Percentiles rank a stretch among this genome's conserved stretches.
Conservation (phyloP, 2,888 invertebrate species). For the Pollenia angustigena region DNA sequence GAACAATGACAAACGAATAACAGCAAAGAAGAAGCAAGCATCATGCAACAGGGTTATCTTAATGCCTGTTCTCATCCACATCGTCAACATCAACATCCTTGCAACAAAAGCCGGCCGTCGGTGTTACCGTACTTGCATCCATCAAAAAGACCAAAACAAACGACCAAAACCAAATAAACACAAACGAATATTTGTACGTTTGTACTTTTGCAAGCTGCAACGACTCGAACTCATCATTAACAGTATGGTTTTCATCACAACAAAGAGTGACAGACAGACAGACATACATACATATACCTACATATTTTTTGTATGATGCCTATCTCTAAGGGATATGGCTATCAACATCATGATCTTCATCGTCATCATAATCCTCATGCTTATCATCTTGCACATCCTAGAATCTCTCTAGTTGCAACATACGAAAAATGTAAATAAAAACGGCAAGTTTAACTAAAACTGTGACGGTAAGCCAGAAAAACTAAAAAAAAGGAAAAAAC, state of each 20-base stretch:
- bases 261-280: slow-evolving; percentile 1
- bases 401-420: slow-evolving; percentile 32
- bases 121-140: slow-evolving; percentile 55
- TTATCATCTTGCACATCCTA: slow-evolving; percentile 31
- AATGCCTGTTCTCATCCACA: neutral
- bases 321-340: slow-evolving; percentile 54
- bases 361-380: slow-evolving; percentile 18
- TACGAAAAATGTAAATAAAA: slow-evolving; percentile 27
- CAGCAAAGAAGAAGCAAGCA: slow-evolving; percentile 1
- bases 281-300: neutral
- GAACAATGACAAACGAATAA: slow-evolving; percentile 45
- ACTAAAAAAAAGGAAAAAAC: slow-evolving; percentile 5
- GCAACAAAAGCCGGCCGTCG: slow-evolving; percentile 48
- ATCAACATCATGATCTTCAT: slow-evolving; percentile 56
- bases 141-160: slow-evolving; percentile 59
- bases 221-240: slow-evolving; percentile 63
- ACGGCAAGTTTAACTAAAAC: slow-evolving; percentile 42
- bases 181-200: slow-evolving; percentile 13
- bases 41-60: slow-evolving; percentile 62
- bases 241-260: slow-evolving; percentile 59
- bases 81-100: slow-evolving; percentile 19
- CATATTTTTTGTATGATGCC: neutral
- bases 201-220: neutral
- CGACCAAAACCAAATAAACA: slow-evolving; percentile 45
- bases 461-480: slow-evolving; percentile 40